phyloP scores from a whole-genome alignment of 1,140 invertebrate species.

The Camponotus floridanus region DNA sequence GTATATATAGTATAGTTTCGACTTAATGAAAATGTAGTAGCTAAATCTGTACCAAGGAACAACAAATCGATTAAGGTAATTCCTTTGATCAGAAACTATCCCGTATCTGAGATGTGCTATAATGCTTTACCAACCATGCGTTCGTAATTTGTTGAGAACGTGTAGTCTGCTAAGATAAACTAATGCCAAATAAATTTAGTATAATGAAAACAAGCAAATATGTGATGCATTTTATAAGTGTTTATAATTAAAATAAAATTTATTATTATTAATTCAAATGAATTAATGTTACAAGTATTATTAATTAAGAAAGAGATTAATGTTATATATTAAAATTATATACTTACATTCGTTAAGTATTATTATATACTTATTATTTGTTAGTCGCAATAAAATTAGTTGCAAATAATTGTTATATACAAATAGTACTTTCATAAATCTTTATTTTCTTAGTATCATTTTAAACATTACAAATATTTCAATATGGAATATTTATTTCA shows the following conservation, averaged over 20 bases:
- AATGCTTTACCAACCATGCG: neutral
- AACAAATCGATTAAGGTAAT: slow-evolving; percentile 38
- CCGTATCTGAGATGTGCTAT: neutral
- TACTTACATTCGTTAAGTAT: no score
- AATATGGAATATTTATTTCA: no score
- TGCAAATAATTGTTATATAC: neutral
- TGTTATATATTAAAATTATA: no score
- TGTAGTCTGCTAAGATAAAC: neutral
- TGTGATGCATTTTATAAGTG: neutral
- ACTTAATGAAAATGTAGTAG: slow-evolving; percentile 33
- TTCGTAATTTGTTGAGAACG: slow-evolving; percentile 29
- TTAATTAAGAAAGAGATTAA: neutral
- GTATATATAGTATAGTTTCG: neutral
- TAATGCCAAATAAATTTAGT: neutral
- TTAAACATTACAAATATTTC: neutral
- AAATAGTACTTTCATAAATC: neutral
- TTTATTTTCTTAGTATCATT: neutral
- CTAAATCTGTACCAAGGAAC: slow-evolving; percentile 23
- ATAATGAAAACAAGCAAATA: neutral
- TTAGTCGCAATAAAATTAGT: neutral
- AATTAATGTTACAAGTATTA: no score
- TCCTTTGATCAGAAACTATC: slow-evolving; percentile 49
- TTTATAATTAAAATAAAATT: neutral
- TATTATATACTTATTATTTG: neutral
- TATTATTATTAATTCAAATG: neutral